Percentiles rank a stretch among this genome's conserved stretches.
These are phyloP conservation scores for Carassius carassius DNA, from an alignment of 2,113 vertebrate species.

Conservation along the genomic window DNA sequence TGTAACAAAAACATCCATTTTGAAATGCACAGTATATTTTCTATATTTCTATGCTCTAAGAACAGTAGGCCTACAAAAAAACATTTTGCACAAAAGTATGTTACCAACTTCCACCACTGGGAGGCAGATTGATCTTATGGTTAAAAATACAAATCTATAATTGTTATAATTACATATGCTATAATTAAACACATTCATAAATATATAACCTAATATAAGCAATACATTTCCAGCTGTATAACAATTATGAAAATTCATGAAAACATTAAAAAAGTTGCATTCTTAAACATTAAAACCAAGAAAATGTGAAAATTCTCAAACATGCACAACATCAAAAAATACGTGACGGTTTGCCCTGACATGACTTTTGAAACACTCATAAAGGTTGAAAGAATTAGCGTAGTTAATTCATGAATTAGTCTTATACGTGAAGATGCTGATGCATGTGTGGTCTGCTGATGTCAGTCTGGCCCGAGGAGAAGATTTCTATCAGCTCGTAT, in stretches of 20 bases:
- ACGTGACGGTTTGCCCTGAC: neutral
- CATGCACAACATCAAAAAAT: neutral
- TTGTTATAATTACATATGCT: neutral
- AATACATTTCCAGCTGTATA: neutral
- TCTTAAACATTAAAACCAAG: neutral
- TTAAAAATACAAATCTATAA: neutral
- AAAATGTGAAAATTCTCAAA: neutral
- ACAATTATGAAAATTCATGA: neutral
- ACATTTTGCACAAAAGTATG: neutral
- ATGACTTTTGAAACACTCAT: neutral
- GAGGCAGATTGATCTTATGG: neutral
- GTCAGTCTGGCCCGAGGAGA: neutral
- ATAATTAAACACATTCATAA: neutral
- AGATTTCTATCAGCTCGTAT: neutral
- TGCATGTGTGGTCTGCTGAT: constrained; percentile 15
- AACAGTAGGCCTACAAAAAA: neutral
- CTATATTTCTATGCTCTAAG: neutral
- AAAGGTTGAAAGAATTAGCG: neutral
- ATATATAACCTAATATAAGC: neutral
- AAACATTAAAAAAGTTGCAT: neutral
- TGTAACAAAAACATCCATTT: neutral
- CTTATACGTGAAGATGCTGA: neutral
- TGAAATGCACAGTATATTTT: neutral
- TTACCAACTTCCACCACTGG: neutral
- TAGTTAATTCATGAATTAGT: neutral